Conservation (phyloP, 1,140 invertebrate genomes). For the Drosophila tristis region DNA sequence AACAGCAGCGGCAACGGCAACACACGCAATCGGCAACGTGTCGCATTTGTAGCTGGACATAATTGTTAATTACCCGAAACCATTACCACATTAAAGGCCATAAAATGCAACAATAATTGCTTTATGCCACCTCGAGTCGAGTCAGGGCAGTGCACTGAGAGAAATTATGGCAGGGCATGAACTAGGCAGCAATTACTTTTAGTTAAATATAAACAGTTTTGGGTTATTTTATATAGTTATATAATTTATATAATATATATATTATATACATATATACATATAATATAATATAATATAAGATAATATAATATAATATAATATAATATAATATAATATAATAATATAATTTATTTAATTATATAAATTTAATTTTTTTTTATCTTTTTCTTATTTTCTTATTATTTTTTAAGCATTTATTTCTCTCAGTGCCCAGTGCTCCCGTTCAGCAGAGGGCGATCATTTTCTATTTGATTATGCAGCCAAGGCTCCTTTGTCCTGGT, state of each 20-base stretch:
- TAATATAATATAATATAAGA: too few species aligned
- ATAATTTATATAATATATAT: too few species aligned
- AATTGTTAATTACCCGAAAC: conserved; percentile 82
- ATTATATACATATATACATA: too few species aligned
- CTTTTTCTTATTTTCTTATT: not conserved
- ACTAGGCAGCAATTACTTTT: not conserved
- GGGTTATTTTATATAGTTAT: not conserved
- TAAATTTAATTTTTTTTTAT: not conserved
- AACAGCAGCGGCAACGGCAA: conserved; percentile 13
- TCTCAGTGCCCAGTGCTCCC: conserved; percentile 12
- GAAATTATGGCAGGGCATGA: not conserved
- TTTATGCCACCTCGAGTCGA: conserved; percentile 61
- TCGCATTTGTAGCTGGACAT: conserved; percentile 82
- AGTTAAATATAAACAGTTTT: not conserved
- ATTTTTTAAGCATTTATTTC: not conserved
- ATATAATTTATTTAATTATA: not conserved
- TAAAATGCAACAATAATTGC: conserved; percentile 83
- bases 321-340: not conserved
- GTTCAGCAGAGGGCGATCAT: conserved; percentile 41
- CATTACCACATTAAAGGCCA: conserved; percentile 82
- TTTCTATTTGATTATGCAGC: conserved; percentile 80
- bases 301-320: too few species aligned
- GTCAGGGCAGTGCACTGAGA: conserved; percentile 16
- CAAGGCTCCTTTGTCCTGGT: conserved; percentile 44
- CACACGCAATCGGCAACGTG: conserved; percentile 78